phyloP scores from a whole-genome alignment of 2,797 vertebrate genomes.

The Hyperoplus immaculatus region DNA sequence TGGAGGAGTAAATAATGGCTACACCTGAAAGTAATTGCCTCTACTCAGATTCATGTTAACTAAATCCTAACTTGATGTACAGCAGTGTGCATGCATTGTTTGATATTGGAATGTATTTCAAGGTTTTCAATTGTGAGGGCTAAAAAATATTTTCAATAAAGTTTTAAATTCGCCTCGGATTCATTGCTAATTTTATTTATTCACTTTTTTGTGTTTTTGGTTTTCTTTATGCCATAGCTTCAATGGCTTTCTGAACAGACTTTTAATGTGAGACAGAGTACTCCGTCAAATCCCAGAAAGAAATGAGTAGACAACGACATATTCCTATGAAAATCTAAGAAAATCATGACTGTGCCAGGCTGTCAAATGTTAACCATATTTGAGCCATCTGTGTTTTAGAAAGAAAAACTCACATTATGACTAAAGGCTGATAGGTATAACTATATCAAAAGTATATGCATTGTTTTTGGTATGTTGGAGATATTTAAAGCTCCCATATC shows the following conservation, averaged over 20 bases:
- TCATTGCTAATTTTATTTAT: not conserved
- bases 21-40: not conserved
- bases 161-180: not conserved
- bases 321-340: no score
- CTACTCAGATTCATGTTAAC: not conserved
- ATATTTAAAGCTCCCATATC: no score
- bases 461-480: not conserved
- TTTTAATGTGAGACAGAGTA: not conserved
- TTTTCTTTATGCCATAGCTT: no score
- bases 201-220: not conserved
- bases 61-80: not conserved
- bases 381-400: no score
- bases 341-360: no score
- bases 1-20: no score
- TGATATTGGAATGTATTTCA: not conserved
- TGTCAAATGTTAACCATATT: no score
- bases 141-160: conserved; percentile 13
- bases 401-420: no score
- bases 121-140: not conserved
- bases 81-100: not conserved
- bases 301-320: no score
- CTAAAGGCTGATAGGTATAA: no score
- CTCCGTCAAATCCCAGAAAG: no score
- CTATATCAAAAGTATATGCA: not conserved
- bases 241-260: no score